A percentile compares a stretch with the other conserved stretches of the same genome.
These are phyloP conservation scores for Wiebesia pumilae DNA, from an alignment of 1,140 invertebrate genomes.

Conservation along the genomic window DNA sequence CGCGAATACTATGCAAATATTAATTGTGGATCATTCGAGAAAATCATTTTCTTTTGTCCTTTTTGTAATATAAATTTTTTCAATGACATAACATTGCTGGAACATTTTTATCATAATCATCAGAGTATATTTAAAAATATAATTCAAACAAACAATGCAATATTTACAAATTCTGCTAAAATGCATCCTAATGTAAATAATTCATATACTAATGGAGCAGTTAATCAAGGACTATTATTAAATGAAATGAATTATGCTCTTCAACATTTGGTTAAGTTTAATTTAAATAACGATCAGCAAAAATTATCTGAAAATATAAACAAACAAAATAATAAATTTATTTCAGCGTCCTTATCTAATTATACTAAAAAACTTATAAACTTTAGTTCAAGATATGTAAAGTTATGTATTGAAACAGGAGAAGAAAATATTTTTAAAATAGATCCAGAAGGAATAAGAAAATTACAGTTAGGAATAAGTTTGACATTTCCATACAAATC, in stretches of 20 bases:
- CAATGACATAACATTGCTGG: constrained; percentile 34
- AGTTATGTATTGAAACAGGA: constrained; percentile 43
- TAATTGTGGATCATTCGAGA: constrained; percentile 15
- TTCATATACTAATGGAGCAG: neutral
- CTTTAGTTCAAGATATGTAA: constrained; percentile 39
- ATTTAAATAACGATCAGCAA: neutral
- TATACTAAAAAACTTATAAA: constrained; percentile 31
- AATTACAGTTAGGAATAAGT: constrained; percentile 39
- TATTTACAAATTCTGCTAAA: neutral
- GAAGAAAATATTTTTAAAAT: constrained; percentile 47
- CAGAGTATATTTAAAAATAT: constrained; percentile 13
- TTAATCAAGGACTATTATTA: neutral
- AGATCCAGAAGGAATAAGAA: constrained; percentile 32
- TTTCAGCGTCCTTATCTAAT: neutral
- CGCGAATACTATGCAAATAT: constrained; percentile 29
- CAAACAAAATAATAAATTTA: constrained; percentile 21
- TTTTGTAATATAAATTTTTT: constrained; percentile 45
- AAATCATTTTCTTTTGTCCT: too few species aligned
- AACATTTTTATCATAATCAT: constrained; percentile 33
- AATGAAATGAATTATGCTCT: constrained; percentile 13
- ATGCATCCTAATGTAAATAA: neutral
- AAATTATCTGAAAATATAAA: neutral
- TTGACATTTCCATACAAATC: constrained; percentile 45
- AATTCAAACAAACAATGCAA: constrained; percentile 31
- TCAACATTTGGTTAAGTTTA: constrained; percentile 14